phyloP scores from a whole-genome alignment of 2,113 vertebrate genomes.

The Phasianus colchicus region DNA sequence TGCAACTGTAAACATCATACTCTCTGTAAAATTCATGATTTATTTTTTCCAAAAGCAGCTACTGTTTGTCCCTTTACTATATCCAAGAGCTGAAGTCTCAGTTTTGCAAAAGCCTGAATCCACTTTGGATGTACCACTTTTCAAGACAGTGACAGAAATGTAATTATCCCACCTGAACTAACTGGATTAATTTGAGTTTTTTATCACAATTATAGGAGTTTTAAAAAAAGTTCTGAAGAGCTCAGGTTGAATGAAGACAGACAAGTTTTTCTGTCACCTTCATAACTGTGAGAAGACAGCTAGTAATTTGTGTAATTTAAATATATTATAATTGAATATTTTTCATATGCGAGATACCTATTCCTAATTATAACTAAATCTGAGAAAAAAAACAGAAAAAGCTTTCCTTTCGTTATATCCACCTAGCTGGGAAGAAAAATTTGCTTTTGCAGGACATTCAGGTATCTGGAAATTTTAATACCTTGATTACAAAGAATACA shows the following conservation, averaged over 20 bases:
- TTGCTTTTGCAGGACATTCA: background rate
- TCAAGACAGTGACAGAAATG: background rate
- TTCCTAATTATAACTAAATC: background rate
- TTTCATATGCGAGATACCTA: background rate
- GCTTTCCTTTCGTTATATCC: background rate
- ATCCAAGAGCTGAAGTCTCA: background rate
- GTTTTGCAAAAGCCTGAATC: background rate
- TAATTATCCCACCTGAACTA: background rate
- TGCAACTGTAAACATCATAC: background rate
- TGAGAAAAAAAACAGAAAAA: background rate
- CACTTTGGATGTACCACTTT: background rate
- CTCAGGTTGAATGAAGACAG: slow-evolving; percentile 26
- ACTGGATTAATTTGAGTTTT: slow-evolving; percentile 16
- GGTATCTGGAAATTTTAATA: background rate
- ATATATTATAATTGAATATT: background rate
- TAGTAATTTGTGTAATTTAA: background rate
- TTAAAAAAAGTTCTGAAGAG: slow-evolving; percentile 1
- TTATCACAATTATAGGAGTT: slow-evolving; percentile 11
- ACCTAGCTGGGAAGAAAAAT: background rate
- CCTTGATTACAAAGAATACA: background rate
- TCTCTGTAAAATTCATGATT: background rate
- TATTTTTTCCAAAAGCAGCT: background rate
- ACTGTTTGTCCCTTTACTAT: background rate
- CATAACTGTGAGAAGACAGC: background rate
- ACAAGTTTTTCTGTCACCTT: background rate